Base-by-base conservation (phyloP, 2,797 vertebrate species). In the Sebastiscus albofasciatus region DNA sequence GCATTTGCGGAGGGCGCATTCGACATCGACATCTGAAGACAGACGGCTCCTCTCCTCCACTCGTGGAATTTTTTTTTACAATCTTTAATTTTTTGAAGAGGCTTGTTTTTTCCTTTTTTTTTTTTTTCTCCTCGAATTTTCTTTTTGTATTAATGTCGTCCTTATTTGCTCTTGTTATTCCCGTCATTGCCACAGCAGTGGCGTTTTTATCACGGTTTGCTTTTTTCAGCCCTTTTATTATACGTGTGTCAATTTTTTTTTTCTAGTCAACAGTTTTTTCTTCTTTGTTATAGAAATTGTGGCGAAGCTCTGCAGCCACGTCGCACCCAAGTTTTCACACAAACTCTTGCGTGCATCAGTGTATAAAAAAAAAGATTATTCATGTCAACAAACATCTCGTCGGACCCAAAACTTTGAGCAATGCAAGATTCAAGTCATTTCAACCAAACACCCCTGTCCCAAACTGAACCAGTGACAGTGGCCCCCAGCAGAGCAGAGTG, bases 1-100 rank as follows among this genome's bases (percentile, higher is more conserved):
- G 98, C 98, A 99, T 99, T 99, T 94, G 97, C 96, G 98, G 97
- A 96, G 97, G 97, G 95, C 97, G 95, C 97, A 93, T 94, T 97
- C 98, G 88, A 81, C 86, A 52, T 79, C 89, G 84, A 72, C 88
- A 88, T 42, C 87, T 24, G 46, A 33, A 24, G 20, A 34, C 61
- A 71, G 82, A 90, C 81, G 74, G 84, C 90, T 93, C 92, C 92
- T 42, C 39, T 42, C 39, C 46, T 49, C 46, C 46, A 91, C 86
- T 87, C 87, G 69, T 92, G 95, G 94, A 94, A 89, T 42, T 42
- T 42, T 42, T 42, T 92, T 87, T 91, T 83, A 84, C 78, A 80
- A 31, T 77, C 54, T 80, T 77, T 29, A 4, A 31, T 76, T 79
- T 85, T 76, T 80, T 62, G 39, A 42, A 36, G 79, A 60, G 77